Percentiles rank a stretch among this genome's conserved stretches.
phyloP scores from a whole-genome alignment of 2,797 vertebrate species.

The Dallia pectoralis region DNA sequence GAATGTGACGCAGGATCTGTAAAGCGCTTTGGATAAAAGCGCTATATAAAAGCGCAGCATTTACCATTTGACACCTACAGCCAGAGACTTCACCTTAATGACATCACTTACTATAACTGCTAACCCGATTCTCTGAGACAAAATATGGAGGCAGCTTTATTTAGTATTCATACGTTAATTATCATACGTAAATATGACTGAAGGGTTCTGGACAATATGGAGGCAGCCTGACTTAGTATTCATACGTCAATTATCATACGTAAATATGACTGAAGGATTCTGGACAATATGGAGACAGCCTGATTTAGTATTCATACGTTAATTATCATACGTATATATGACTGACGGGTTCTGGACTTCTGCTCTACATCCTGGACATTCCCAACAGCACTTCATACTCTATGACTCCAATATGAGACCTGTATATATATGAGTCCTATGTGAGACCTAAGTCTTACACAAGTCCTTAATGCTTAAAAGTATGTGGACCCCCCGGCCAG shows the following conservation, averaged over 20 bases:
- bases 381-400: no score
- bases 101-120: neutral
- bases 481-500: no score
- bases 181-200: neutral
- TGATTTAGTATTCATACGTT: neutral
- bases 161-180: neutral
- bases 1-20: no score
- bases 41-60: no score
- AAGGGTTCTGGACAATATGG: neutral
- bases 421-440: no score
- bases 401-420: no score
- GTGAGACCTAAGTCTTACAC: no score
- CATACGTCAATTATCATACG: constrained; percentile 3
- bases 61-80: neutral
- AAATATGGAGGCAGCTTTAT: neutral
- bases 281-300: neutral
- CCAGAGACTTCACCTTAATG: neutral
- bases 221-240: neutral
- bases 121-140: neutral
- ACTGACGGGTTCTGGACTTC: neutral
- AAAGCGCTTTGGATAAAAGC: no score
- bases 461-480: no score
- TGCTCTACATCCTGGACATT: no score
- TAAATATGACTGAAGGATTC: neutral
- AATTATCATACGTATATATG: neutral